phyloP scores from a whole-genome alignment of 2,113 vertebrate genomes.

The Fulmarus glacialis region DNA sequence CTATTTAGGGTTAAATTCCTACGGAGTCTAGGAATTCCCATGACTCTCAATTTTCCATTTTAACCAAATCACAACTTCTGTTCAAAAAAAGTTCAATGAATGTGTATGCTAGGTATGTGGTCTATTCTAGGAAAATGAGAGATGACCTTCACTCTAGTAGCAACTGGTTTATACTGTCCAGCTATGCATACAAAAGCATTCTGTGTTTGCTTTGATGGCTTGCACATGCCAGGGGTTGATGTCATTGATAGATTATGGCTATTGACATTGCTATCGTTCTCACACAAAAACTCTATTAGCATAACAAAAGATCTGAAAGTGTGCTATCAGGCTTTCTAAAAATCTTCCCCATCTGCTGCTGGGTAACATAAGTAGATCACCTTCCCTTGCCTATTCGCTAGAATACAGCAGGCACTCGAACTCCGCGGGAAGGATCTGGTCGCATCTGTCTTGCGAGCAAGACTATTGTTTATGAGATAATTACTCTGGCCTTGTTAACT shows the following conservation, averaged over 20 bases:
- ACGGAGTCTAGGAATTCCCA: neutral
- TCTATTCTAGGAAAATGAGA: slow-evolving; percentile 77
- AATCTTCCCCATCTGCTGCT: slow-evolving; percentile 28
- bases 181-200: slow-evolving; percentile 69
- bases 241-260: slow-evolving; percentile 69
- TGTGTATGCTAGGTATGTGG: slow-evolving; percentile 52
- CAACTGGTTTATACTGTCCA: slow-evolving; percentile 63
- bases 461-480: slow-evolving; percentile 12
- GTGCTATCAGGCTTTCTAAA: neutral
- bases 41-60: slow-evolving; percentile 4
- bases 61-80: slow-evolving; percentile 46
- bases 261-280: slow-evolving; percentile 54
- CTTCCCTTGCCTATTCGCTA: neutral
- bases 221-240: slow-evolving; percentile 70
- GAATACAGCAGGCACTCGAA: neutral
- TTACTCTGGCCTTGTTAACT: slow-evolving; percentile 41
- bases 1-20: neutral
- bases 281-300: slow-evolving; percentile 76
- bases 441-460: neutral
- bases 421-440: neutral
- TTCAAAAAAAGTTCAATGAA: slow-evolving; percentile 49
- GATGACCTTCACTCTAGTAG: slow-evolving; percentile 73
- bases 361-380: neutral
- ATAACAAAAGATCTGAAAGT: slow-evolving; percentile 14
- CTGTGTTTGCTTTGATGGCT: slow-evolving; percentile 80